These are phyloP conservation scores for Clamator glandarius DNA, from an alignment of 2,797 vertebrate species.

Conservation along the genomic window DNA sequence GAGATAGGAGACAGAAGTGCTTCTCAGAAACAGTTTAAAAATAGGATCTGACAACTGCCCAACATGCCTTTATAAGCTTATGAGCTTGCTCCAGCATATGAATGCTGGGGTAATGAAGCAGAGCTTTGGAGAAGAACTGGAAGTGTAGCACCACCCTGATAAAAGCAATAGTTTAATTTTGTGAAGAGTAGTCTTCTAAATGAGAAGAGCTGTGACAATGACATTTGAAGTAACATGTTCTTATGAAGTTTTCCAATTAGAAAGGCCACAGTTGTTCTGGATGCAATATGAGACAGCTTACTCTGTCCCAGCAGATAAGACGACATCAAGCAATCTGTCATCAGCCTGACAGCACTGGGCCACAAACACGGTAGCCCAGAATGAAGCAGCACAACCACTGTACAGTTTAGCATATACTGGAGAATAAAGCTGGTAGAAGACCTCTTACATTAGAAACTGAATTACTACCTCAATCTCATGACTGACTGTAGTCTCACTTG, in stretches of 20 bases:
- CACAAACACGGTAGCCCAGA: not conserved
- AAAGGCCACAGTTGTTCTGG: not conserved
- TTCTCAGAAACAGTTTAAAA: slow-evolving; percentile 68
- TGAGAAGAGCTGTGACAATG: not conserved
- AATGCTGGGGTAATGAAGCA: not conserved
- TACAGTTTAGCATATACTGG: not conserved
- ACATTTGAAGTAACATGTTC: not conserved
- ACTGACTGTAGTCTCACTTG: not conserved
- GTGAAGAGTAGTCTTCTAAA: not conserved
- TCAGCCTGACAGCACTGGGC: not conserved
- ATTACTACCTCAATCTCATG: not conserved
- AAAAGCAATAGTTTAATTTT: not conserved
- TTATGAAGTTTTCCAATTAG: not conserved
- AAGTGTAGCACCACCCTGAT: not conserved
- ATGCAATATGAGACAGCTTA: not conserved
- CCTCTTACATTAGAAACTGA: not conserved
- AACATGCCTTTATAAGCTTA: slow-evolving; percentile 48
- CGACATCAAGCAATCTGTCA: not conserved
- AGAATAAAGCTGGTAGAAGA: not conserved
- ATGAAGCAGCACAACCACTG: not conserved
- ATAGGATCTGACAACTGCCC: slow-evolving; percentile 56
- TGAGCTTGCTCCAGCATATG: not conserved
- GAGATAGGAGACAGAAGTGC: slow-evolving; percentile 35
- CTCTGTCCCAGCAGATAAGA: not conserved
- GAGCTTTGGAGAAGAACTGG: not conserved